These are phyloP conservation scores for Pseudochromis fuscus DNA, from an alignment of 2,797 vertebrate genomes.

Conservation along the genomic window DNA sequence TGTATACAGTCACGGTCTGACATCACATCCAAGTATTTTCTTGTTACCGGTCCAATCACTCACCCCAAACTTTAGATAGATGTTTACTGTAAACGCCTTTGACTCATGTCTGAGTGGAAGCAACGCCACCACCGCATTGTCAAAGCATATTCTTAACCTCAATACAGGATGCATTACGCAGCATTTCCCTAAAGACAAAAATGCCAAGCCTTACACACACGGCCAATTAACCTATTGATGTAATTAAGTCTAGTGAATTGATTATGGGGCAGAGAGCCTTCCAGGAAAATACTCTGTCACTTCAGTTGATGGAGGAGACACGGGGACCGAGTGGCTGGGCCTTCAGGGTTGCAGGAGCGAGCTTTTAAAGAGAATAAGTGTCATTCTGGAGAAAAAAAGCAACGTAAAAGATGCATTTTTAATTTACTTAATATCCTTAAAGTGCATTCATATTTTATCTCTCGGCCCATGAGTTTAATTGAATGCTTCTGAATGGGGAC, in stretches of 20 bases:
- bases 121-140: slow-evolving; percentile 34
- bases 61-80: too few species aligned
- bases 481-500: slow-evolving; percentile 46
- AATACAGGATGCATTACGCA: slow-evolving; percentile 64
- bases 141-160: slow-evolving; percentile 54
- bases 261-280: slow-evolving; percentile 64
- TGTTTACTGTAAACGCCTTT: too few species aligned
- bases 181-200: slow-evolving; percentile 54
- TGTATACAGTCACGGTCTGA: too few species aligned
- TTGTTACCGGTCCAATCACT: neutral
- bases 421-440: slow-evolving; percentile 58
- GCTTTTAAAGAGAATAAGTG: slow-evolving; percentile 42
- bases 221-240: slow-evolving; percentile 84
- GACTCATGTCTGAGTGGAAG: slow-evolving; percentile 27
- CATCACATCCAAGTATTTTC: neutral
- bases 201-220: slow-evolving; percentile 66
- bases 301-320: slow-evolving; percentile 54
- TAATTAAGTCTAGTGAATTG: slow-evolving; percentile 82
- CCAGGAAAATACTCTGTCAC: slow-evolving; percentile 74
- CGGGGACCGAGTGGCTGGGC: slow-evolving; percentile 7
- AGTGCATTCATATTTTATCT: slow-evolving; percentile 65
- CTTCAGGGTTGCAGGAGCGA: slow-evolving; percentile 5
- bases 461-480: slow-evolving; percentile 60
- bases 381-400: slow-evolving; percentile 22
- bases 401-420: slow-evolving; percentile 43